Conservation (phyloP, 2,888 invertebrate genomes). For the Eilema griseolum region DNA sequence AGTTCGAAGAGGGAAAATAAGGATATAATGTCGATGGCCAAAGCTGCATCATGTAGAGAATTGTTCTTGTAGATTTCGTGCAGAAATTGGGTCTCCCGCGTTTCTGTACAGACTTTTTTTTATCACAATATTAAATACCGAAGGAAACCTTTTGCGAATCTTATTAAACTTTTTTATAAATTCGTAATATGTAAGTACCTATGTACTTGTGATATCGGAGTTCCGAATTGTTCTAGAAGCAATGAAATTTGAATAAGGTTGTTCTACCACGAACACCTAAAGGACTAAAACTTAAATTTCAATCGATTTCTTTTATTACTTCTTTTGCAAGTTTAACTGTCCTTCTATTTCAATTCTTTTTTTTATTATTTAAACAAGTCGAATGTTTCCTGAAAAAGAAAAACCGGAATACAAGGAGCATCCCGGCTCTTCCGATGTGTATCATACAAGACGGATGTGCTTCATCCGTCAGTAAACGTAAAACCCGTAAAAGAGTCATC, state of each 20-base stretch:
- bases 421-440: too few relatives aligned
- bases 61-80: slow-evolving; percentile 56
- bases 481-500: too few relatives aligned
- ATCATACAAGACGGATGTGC: neutral
- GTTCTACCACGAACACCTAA: neutral
- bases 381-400: too few relatives aligned
- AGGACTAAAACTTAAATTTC: neutral
- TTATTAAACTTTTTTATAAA: slow-evolving; percentile 29
- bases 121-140: slow-evolving; percentile 26
- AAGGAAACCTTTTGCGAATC: slow-evolving; percentile 15
- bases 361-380: neutral
- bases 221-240: neutral
- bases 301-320: neutral
- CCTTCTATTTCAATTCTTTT: neutral
- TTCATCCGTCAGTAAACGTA: too few relatives aligned
- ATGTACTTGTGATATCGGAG: neutral
- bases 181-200: neutral
- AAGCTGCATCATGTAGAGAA: slow-evolving; percentile 59
- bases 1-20: slow-evolving; percentile 57
- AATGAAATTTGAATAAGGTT: too few relatives aligned
- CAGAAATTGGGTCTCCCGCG: slow-evolving; percentile 36
- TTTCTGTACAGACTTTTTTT: slow-evolving; percentile 24
- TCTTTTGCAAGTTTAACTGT: neutral
- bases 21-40: slow-evolving; percentile 61
- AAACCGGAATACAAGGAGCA: too few relatives aligned